Percentiles rank a stretch among this genome's conserved stretches.
Evolutionary conservation across 2,797 vertebrate species (phyloP).

Genomic region (Lepidocolaptes lacrymiger): DNA sequence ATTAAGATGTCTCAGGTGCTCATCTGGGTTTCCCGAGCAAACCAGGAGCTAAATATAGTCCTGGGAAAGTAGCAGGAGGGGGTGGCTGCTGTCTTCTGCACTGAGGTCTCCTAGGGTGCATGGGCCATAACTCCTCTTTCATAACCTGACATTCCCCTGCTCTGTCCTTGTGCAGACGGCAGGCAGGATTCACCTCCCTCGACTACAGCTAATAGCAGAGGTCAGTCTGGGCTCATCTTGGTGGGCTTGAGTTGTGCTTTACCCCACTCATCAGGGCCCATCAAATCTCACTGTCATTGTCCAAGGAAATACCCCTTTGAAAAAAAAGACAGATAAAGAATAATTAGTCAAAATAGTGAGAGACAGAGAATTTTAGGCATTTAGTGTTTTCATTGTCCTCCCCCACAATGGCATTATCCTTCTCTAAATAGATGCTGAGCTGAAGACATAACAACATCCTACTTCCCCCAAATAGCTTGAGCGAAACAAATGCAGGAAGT

Average conservation of each 20-base stretch:
- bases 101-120: accelerated
- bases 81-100: background rate
- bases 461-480: background rate
- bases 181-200: background rate
- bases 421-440: constrained; percentile 41
- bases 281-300: background rate
- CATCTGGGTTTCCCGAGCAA: background rate
- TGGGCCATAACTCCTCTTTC: background rate
- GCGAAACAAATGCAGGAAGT: constrained; percentile 60
- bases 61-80: background rate
- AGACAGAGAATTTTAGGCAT: constrained; percentile 15
- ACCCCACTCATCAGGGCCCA: too few species aligned
- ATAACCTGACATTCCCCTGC: background rate
- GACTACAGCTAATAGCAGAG: background rate
- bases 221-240: background rate
- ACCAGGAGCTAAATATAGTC: constrained; percentile 17
- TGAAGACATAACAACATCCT: constrained; percentile 58
- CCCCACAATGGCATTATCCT: constrained; percentile 37
- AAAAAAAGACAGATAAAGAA: background rate
- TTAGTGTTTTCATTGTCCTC: constrained; percentile 42
- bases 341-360: background rate
- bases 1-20: background rate
- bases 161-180: background rate
- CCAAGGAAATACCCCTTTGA: background rate
- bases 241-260: background rate